phyloP scores from a whole-genome alignment of 2,113 vertebrate species.

The Gymnarchus niloticus region DNA sequence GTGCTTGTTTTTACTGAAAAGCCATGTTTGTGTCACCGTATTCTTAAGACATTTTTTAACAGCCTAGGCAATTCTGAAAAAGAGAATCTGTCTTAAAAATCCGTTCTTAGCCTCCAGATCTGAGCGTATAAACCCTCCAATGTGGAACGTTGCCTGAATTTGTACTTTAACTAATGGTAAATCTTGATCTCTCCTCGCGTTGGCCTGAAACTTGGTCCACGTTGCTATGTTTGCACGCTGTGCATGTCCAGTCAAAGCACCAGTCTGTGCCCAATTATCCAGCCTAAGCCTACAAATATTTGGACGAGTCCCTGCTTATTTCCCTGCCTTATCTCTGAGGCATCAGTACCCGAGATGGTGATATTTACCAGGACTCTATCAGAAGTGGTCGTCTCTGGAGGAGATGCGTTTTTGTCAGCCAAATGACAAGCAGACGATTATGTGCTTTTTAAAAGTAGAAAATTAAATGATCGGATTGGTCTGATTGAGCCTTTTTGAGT shows the following conservation, averaged over 20 bases:
- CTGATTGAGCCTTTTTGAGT: not conserved
- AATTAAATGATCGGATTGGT: too few relatives aligned
- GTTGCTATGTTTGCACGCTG: slow-evolving; percentile 2
- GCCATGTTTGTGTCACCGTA: not conserved
- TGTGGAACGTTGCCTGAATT: slow-evolving; percentile 20
- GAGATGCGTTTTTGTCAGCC: not conserved
- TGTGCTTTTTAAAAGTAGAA: not conserved
- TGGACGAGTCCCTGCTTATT: slow-evolving; percentile 24
- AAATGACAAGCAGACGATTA: not conserved
- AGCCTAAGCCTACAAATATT: slow-evolving; percentile 24
- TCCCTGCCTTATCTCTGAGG: slow-evolving; percentile 8
- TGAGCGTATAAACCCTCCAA: not conserved
- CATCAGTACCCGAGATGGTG: slow-evolving; percentile 1
- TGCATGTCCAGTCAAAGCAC: slow-evolving; percentile 21
- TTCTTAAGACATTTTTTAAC: not conserved
- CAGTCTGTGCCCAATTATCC: slow-evolving; percentile 18
- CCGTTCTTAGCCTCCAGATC: not conserved
- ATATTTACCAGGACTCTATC: slow-evolving; percentile 4
- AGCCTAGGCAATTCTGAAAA: not conserved
- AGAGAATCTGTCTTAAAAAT: not conserved
- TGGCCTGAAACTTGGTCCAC: slow-evolving; percentile 13
- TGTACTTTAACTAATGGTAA: slow-evolving; percentile 35
- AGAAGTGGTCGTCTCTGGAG: not conserved
- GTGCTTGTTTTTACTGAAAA: not conserved
- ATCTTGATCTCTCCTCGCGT: slow-evolving; percentile 28